A percentile compares a stretch with the other conserved stretches of the same genome.
phyloP scores from a whole-genome alignment of 2,888 invertebrate species.

The Anorthoa munda region DNA sequence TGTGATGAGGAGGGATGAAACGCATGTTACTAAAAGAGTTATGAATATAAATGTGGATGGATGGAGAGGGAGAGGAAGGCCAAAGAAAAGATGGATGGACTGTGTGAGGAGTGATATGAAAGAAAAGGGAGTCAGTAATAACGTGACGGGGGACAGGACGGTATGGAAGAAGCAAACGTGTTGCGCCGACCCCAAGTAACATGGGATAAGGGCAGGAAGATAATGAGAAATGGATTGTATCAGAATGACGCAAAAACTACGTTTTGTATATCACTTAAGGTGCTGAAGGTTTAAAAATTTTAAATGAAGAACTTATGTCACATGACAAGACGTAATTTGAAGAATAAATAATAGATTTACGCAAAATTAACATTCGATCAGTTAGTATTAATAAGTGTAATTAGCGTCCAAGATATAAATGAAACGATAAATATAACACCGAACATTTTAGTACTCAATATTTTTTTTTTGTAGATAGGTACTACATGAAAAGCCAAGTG shows the following conservation, averaged over 20 bases:
- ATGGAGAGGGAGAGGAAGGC: no score
- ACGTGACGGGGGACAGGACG: no score
- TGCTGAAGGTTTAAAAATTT: background rate
- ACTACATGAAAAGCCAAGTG: background rate
- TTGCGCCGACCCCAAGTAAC: no score
- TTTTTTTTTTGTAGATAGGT: background rate
- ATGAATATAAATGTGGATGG: no score
- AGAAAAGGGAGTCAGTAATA: no score
- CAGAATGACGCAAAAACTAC: background rate
- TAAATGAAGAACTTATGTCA: background rate
- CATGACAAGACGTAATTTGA: background rate
- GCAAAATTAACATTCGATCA: slow-evolving; percentile 8
- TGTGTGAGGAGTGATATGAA: no score
- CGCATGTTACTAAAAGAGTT: no score
- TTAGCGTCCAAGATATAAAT: slow-evolving; percentile 29
- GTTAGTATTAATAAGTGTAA: slow-evolving; percentile 5
- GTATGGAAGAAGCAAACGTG: no score
- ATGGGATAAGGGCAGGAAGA: no score
- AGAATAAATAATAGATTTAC: slow-evolving; percentile 18
- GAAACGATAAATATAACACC: background rate
- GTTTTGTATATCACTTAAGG: background rate
- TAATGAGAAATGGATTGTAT: no score
- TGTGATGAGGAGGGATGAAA: no score
- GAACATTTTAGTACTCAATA: slow-evolving; percentile 1
- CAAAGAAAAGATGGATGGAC: no score